phyloP scores from a whole-genome alignment of 2,113 vertebrate genomes.

The Ictalurus punctatus region DNA sequence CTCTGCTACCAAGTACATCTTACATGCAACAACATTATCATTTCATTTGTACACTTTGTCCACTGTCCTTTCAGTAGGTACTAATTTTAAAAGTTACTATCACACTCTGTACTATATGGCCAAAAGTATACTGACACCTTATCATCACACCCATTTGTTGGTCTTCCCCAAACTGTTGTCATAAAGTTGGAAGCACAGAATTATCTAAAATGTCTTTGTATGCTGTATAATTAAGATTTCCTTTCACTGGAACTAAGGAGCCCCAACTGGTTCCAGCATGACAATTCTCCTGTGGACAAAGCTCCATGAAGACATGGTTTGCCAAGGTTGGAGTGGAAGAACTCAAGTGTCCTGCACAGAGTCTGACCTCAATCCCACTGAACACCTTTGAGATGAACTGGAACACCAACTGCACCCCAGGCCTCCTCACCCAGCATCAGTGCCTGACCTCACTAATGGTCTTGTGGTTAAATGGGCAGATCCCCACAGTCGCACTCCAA shows the following conservation, averaged over 20 bases:
- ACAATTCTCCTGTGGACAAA: not conserved
- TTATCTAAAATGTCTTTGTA: not conserved
- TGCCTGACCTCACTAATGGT: not conserved
- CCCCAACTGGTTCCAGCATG: not conserved
- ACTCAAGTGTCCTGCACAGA: not conserved
- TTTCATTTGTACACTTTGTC: not conserved
- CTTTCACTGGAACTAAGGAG: not conserved
- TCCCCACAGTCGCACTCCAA: not conserved
- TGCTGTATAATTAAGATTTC: not conserved
- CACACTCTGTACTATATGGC: not conserved
- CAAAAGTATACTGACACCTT: not conserved
- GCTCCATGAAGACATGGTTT: not conserved
- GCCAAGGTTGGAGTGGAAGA: not conserved
- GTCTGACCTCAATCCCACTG: not conserved
- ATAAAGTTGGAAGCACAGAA: not conserved
- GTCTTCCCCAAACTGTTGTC: not conserved
- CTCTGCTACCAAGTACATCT: constrained; percentile 63
- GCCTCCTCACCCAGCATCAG: not conserved
- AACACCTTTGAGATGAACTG: not conserved
- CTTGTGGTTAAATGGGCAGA: not conserved
- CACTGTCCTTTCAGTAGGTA: not conserved
- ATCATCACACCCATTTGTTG: not conserved
- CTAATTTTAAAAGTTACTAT: not conserved
- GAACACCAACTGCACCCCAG: not conserved
- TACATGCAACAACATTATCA: constrained; percentile 28